These are phyloP conservation scores for Enteromius paludinosus DNA, from an alignment of 2,797 vertebrate genomes.

Conservation along the genomic window DNA sequence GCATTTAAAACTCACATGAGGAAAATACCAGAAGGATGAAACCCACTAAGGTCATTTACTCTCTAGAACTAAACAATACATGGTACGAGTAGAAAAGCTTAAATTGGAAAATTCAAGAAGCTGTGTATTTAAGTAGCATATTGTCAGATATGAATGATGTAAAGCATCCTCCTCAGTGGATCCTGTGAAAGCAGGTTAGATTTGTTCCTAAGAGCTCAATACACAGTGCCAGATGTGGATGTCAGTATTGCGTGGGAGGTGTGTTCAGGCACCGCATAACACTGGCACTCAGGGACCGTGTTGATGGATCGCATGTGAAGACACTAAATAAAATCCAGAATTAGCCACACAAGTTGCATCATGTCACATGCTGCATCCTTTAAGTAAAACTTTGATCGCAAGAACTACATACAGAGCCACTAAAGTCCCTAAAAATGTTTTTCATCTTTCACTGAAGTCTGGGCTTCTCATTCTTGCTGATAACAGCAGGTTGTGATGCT, in stretches of 20 bases:
- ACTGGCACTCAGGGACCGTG: conserved; percentile 34
- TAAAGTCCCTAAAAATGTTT: neutral
- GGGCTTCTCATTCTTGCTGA: neutral
- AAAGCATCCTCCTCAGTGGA: neutral
- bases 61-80: neutral
- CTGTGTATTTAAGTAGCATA: neutral
- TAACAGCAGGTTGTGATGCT: neutral
- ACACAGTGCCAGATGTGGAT: conserved; percentile 40
- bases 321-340: conserved; percentile 32
- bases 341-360: conserved; percentile 20
- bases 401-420: conserved; percentile 11
- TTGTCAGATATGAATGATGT: neutral
- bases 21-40: conserved; percentile 1
- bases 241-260: conserved; percentile 25
- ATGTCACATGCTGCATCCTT: conserved; percentile 1
- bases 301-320: conserved; percentile 62
- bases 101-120: neutral
- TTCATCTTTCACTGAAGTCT: neutral
- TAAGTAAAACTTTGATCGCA: neutral
- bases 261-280: conserved; percentile 54
- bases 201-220: conserved; percentile 15
- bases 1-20: neutral
- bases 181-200: neutral
- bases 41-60: neutral
- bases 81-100: neutral